Conservation (phyloP, 1,140 invertebrate genomes). For the Drosophila murphyi region DNA sequence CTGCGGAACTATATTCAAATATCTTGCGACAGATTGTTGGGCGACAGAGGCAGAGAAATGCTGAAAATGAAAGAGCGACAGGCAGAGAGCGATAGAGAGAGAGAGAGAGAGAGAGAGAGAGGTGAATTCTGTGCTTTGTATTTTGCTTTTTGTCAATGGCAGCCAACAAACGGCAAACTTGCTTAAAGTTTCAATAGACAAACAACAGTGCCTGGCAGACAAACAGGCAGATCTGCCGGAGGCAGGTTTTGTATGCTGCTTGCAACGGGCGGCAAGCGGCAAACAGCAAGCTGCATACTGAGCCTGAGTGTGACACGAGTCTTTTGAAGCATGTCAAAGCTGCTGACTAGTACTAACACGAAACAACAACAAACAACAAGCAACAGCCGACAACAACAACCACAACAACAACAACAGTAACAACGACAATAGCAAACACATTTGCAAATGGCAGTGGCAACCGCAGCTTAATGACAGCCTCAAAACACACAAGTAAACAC, state of each 20-base stretch:
- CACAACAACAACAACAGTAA: constrained; percentile 43
- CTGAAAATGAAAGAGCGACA: background rate
- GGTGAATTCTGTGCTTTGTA: constrained; percentile 16
- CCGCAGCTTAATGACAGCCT: constrained; percentile 78
- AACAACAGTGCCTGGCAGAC: constrained; percentile 68
- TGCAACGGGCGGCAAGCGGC: constrained; percentile 10
- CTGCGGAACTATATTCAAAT: constrained; percentile 31
- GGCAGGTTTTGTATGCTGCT: constrained; percentile 18
- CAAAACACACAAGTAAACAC: constrained; percentile 19
- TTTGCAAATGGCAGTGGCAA: constrained; percentile 78
- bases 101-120: background rate
- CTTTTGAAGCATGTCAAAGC: constrained; percentile 77
- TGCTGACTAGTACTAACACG: constrained; percentile 49
- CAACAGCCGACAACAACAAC: constrained; percentile 29
- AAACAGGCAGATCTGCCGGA: constrained; percentile 13
- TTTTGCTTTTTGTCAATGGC: constrained; percentile 30
- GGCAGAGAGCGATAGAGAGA: background rate
- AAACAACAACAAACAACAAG: constrained; percentile 13
- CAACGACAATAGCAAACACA: constrained; percentile 73
- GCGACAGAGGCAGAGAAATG: background rate
- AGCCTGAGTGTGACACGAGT: constrained; percentile 66
- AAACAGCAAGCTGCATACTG: constrained; percentile 6
- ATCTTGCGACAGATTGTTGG: constrained; percentile 37
- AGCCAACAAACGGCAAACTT: constrained; percentile 62
- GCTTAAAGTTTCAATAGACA: constrained; percentile 79